Evolutionary conservation across 2,113 vertebrate genomes (phyloP), one percentile per base, ranked within the genome.

Genomic region (Camarhynchus parvulus): DNA sequence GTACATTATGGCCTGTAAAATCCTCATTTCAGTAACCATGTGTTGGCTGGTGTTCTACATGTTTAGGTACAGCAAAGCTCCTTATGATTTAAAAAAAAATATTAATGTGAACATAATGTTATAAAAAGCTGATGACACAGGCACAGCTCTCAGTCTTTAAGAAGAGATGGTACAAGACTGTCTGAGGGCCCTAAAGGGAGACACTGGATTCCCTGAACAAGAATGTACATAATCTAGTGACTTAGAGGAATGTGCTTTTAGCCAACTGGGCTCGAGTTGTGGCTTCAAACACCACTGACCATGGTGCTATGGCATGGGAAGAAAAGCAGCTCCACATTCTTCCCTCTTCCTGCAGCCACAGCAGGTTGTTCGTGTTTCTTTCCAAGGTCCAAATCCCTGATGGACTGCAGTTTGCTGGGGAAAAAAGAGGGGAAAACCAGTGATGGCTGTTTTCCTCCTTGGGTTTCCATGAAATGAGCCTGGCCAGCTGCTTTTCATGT

Each of bases 401-500:
- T 0, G 12, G 20, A 23, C 39, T 61, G 44, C 11, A 50, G 39
- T 44, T 63, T 63, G 11, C 47, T 59, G 58, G 23, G 23, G 13
- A 33, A 37, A 83, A 47, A 47, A 46, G 30, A 7, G 15, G 31
- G 24, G 7, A 13, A 46, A 53, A 63, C 5, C 33, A 37, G 3
- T 4, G 2, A 18, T 0, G 1, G 19, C 21, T 56, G 8, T 17
- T 83, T 46, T 83, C 22, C 28, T 55, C 33, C 23, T 21, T 23
- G 10, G 18, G 5, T 68, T 89, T 89, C 44, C 35, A n/a, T 3
- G 5, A 53, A 58, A 8, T 28, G 31, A 50, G 20, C 4, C 4
- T 1, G 2, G 27, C 9, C 1, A 3, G 42, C 27, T 21, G 10
- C 27, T 55, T 53, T 42, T 47, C 28, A 3, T 24, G 37, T 63